Evolutionary conservation across 2,888 invertebrate genomes (phyloP).

Genomic region (Formica aserva): DNA sequence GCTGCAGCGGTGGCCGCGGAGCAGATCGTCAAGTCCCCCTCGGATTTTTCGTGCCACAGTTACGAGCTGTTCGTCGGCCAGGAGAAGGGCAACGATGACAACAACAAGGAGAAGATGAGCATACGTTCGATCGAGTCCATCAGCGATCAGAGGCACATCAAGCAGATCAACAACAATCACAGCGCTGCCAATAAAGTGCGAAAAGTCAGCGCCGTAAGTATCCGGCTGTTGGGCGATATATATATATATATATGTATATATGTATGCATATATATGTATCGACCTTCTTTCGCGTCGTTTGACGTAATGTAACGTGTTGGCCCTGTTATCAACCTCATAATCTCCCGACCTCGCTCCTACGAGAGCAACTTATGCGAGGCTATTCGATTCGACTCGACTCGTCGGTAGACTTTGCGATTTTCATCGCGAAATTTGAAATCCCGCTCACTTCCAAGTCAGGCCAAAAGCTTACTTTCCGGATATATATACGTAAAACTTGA

Average conservation of each 20-base stretch:
- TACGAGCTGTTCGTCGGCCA: slow-evolving; percentile 96
- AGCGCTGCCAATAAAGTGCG: slow-evolving; percentile 90
- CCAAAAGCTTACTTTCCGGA: background rate
- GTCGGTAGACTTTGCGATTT: slow-evolving; percentile 55
- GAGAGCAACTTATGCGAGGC: slow-evolving; percentile 72
- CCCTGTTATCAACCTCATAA: slow-evolving; percentile 56
- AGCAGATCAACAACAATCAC: slow-evolving; percentile 83
- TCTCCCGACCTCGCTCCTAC: slow-evolving; percentile 70
- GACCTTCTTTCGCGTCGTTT: slow-evolving; percentile 56
- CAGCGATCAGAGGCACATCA: slow-evolving; percentile 90
- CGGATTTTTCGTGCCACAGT: slow-evolving; percentile 96
- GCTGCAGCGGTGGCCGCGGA: slow-evolving; percentile 86
- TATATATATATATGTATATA: slow-evolving; percentile 17
- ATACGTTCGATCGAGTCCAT: slow-evolving; percentile 95
- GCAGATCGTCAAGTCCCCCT: slow-evolving; percentile 94
- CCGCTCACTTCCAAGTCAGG: background rate
- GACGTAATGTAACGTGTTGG: slow-evolving; percentile 52
- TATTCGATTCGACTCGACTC: slow-evolving; percentile 70
- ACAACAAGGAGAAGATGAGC: slow-evolving; percentile 97
- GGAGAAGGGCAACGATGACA: slow-evolving; percentile 95
- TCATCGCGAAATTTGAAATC: background rate
- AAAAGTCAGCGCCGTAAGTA: slow-evolving; percentile 96
- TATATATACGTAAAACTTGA: background rate
- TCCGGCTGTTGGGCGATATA: slow-evolving; percentile 52
- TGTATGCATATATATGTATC: slow-evolving; percentile 38